Evolutionary conservation across 1,140 invertebrate genomes (phyloP).

Genomic region (Panagrolaimus sp.): DNA sequence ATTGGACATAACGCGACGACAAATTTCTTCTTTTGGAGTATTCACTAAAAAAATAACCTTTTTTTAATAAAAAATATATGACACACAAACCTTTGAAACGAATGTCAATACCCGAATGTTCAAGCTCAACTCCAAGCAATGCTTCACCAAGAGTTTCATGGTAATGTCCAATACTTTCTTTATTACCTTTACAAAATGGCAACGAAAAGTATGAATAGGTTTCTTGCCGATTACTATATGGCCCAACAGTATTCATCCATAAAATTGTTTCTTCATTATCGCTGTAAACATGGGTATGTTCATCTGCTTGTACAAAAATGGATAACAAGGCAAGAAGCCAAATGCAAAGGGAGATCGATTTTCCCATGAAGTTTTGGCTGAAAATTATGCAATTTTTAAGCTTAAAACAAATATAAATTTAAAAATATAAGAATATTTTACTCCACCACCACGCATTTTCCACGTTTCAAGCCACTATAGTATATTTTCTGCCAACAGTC

Average conservation of each 20-base stretch:
- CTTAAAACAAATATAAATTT: too few species aligned
- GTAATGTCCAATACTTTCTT: constrained; percentile 86
- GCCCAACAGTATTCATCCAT: constrained; percentile 96
- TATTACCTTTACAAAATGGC: constrained; percentile 87
- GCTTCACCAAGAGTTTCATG: constrained; percentile 98
- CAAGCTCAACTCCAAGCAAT: constrained; percentile 89
- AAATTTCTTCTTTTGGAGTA: constrained; percentile 43
- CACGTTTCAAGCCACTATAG: too few species aligned
- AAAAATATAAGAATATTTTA: too few species aligned
- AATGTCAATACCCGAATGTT: constrained; percentile 92
- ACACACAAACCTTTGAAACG: constrained; percentile 77
- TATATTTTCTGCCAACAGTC: too few species aligned
- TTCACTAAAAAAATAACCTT: constrained; percentile 37
- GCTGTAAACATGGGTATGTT: not conserved
- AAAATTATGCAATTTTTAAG: too few species aligned
- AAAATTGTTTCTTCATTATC: constrained; percentile 84
- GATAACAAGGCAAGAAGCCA: constrained; percentile 13
- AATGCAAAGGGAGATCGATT: not conserved
- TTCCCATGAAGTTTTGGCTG: too few species aligned
- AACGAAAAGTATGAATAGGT: constrained; percentile 96
- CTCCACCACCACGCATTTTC: too few species aligned
- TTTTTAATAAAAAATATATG: constrained; percentile 5
- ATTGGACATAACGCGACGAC: constrained; percentile 66
- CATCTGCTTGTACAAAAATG: constrained; percentile 27
- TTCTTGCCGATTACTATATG: constrained; percentile 90